Base-by-base conservation (phyloP, 1,140 invertebrate species). In the Drosophila pruinosa region DNA sequence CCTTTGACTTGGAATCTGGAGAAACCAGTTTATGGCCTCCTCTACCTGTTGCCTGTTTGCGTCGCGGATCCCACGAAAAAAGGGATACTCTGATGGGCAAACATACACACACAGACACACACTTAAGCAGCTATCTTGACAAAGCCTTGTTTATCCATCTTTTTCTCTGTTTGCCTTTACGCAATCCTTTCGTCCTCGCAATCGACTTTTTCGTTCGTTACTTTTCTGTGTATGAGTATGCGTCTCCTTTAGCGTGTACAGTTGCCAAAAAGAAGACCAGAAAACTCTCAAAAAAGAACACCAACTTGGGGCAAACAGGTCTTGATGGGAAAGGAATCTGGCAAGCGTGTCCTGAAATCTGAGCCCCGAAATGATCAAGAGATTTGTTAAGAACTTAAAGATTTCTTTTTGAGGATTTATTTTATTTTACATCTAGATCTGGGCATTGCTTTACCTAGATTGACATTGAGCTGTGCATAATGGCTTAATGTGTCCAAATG, bases 141-240 rank as follows among this genome's bases (percentile, higher is more conserved):
- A 58, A 67, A 59, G 52, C 69, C 54, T 72, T 68, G 67, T 77
- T 77, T 77, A 77, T 71, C 59, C 75, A 71, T 71, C 65, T 10
- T 50, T 31, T 14, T 57, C 24, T 74, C 17, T 77, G 59, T 57
- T 63, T 58, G 31, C 54, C 74, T 80, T 82, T 80, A 47, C 52
- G 63, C 80, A 85, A 86, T 86, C 82, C 82, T 86, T 86, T 86
- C 82, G 82, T 86, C 82, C 81, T 88, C 82, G 78, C 62, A 65
- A 52, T 67, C 72, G 82, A 64, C 79, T 83, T 72, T 78, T 69
- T 50, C 21, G 62, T 8, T 38, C 34, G 45, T 24, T 65, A 31
- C 17, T 48, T 57, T 58, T 50, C 6, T n/a, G n/a, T n/a, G n/a
- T n/a, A n/a, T n/a, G n/a, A n/a, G n/a, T n/a, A n/a, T n/a, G n/a